Percentiles rank a stretch among this genome's conserved stretches.
phyloP scores from a whole-genome alignment of 2,888 invertebrate species.

The Caenorhabditis macrosperma region DNA sequence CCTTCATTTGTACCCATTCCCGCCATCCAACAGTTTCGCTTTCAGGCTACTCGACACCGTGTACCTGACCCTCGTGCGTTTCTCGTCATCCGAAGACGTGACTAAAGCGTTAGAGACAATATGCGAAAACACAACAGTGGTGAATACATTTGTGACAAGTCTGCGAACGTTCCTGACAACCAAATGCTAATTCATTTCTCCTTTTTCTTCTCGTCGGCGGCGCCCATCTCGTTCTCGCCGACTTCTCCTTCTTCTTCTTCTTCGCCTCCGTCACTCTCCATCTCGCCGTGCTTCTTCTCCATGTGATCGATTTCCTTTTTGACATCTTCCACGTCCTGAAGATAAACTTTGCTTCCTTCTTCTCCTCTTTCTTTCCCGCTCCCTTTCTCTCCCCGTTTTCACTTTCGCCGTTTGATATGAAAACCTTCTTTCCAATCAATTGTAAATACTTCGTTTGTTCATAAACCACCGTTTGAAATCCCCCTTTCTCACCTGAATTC shows the following conservation, averaged over 20 bases:
- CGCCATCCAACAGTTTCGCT: not conserved
- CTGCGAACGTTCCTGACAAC: conserved; percentile 46
- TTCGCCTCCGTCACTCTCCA: conserved; percentile 38
- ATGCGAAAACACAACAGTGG: conserved; percentile 47
- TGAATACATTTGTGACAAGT: conserved; percentile 52
- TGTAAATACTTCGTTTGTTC: not conserved
- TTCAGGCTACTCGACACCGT: conserved; percentile 63
- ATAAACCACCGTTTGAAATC: not conserved
- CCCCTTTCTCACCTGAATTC: conserved; percentile 52
- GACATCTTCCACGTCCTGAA: conserved; percentile 64
- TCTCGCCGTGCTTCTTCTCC: conserved; percentile 50
- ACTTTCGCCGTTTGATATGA: not conserved
- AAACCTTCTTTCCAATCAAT: not conserved
- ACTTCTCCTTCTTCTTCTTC: conserved; percentile 11
- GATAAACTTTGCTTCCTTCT: not conserved
- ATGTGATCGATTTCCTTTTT: conserved; percentile 62
- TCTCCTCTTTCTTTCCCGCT: not conserved
- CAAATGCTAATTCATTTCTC: conserved; percentile 38
- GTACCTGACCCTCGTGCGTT: conserved; percentile 61
- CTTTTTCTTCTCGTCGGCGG: conserved; percentile 20
- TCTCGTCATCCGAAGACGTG: conserved; percentile 57
- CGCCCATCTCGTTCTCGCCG: conserved; percentile 11
- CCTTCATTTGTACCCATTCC: not conserved
- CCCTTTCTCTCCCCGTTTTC: not conserved
- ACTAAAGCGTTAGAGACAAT: conserved; percentile 56